These are phyloP conservation scores for Macrophya alboannulata DNA, from an alignment of 2,888 invertebrate species.

Conservation along the genomic window DNA sequence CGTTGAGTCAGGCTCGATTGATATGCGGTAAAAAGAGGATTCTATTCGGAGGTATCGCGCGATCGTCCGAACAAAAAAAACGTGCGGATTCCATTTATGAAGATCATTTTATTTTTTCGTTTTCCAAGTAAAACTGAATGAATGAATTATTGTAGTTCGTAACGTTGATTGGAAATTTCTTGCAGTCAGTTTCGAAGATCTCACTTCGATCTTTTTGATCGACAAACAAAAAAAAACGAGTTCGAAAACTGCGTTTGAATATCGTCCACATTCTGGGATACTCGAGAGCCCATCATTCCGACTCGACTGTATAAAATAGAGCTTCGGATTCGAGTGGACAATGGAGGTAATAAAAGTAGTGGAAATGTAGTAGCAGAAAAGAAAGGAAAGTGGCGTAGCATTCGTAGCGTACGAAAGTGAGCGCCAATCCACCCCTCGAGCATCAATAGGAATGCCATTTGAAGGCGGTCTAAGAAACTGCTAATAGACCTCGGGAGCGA, in stretches of 20 bases:
- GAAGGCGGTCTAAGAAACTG: conserved; percentile 77
- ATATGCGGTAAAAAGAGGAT: conserved; percentile 21
- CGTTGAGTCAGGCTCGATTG: conserved; percentile 33
- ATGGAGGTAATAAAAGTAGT: conserved; percentile 53
- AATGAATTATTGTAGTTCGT: not conserved
- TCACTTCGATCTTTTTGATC: not conserved
- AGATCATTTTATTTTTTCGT: not conserved
- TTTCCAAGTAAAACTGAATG: not conserved
- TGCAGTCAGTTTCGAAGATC: too few relatives aligned
- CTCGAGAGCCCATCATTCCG: conserved; percentile 18
- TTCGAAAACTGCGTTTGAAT: not conserved
- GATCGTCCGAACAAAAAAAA: not conserved
- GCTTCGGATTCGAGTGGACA: conserved; percentile 47
- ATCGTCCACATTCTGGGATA: not conserved
- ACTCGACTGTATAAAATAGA: conserved; percentile 44
- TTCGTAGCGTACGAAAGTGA: conserved; percentile 25
- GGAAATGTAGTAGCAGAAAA: conserved; percentile 39
- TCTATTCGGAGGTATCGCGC: not conserved
- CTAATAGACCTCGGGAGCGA: conserved; percentile 72
- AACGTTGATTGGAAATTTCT: not conserved
- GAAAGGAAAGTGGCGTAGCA: conserved; percentile 25
- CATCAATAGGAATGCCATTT: conserved; percentile 78
- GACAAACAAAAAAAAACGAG: not conserved
- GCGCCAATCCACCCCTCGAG: conserved; percentile 60
- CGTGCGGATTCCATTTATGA: not conserved